phyloP scores from a whole-genome alignment of 1,140 invertebrate genomes.

The Cepaea nemoralis region DNA sequence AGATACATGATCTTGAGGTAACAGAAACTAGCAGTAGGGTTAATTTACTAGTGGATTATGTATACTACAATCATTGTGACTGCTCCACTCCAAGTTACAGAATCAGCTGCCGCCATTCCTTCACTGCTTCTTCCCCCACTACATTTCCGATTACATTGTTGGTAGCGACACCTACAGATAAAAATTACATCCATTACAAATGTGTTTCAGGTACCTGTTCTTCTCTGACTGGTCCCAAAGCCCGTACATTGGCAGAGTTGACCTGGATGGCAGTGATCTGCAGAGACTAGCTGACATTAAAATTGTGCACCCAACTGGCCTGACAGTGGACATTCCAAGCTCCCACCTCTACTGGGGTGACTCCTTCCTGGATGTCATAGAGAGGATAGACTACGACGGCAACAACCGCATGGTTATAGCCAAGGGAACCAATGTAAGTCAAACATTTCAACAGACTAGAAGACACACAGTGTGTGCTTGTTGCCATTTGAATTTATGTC shows the following conservation, averaged over 20 bases:
- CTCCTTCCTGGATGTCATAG: conserved; percentile 86
- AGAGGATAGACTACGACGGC: conserved; percentile 91
- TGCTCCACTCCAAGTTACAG: no score
- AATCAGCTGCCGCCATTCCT: neutral
- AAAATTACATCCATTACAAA: no score
- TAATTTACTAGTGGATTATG: no score
- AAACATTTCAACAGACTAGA: neutral
- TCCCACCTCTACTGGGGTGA: conserved; percentile 79
- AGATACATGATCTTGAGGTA: no score
- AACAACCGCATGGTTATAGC: conserved; percentile 78
- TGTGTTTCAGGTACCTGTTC: conserved; percentile 53
- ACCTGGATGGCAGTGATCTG: conserved; percentile 84
- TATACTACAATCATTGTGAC: no score
- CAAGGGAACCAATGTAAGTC: conserved; percentile 75
- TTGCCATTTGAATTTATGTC: no score
- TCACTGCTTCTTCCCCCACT: conserved; percentile 73
- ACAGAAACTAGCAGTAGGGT: no score
- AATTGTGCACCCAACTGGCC: conserved; percentile 96
- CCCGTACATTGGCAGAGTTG: conserved; percentile 90
- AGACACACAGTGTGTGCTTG: no score
- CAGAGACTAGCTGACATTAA: conserved; percentile 82
- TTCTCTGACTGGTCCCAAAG: conserved; percentile 69
- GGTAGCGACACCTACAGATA: neutral
- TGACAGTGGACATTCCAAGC: conserved; percentile 79
- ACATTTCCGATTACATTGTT: neutral